Conservation (phyloP, 2,888 invertebrate genomes). For the Mesopsocus fuscifrons region DNA sequence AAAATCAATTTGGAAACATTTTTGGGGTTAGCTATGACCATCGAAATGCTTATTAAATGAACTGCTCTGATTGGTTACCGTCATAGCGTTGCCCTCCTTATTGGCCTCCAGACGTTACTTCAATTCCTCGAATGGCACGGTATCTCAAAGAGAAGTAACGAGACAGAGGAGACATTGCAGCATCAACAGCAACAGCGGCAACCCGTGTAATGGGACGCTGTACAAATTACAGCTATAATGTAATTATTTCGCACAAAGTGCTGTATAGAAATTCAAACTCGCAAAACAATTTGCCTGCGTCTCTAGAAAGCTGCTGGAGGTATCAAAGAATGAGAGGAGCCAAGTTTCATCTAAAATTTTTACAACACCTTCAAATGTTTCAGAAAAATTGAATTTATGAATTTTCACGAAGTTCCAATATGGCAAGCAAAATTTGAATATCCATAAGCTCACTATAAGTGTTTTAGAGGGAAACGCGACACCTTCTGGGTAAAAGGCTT, state of each 20-base stretch:
- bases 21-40: too few relatives aligned
- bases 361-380: background rate
- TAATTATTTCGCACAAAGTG: constrained; percentile 1
- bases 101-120: too few relatives aligned
- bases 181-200: too few relatives aligned
- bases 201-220: constrained; percentile 3
- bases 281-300: background rate
- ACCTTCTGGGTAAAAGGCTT: background rate
- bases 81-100: too few relatives aligned
- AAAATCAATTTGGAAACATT: too few relatives aligned
- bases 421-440: background rate
- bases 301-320: background rate
- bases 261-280: constrained; percentile 5
- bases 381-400: constrained; percentile 6
- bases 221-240: constrained; percentile 1
- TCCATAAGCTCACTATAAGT: background rate
- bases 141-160: too few relatives aligned
- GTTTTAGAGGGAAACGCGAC: background rate
- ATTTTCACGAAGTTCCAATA: constrained; percentile 2
- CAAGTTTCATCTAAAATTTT: background rate
- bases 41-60: too few relatives aligned
- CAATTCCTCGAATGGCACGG: too few relatives aligned
- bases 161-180: too few relatives aligned
- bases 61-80: too few relatives aligned
- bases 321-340: background rate